phyloP scores from a whole-genome alignment of 2,888 invertebrate species.

The Nephrotoma appendiculata region DNA sequence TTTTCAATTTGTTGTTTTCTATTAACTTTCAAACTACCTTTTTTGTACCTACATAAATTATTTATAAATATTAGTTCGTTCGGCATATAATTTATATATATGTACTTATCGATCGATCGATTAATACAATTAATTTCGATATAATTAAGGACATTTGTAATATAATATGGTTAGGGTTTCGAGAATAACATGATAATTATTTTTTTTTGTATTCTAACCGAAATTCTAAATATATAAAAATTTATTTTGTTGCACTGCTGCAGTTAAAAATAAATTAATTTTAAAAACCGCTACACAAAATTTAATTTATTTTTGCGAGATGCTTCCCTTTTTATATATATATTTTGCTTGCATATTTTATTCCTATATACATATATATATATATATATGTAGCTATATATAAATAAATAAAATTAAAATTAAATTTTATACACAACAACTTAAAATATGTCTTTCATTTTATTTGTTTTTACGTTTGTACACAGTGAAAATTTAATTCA shows the following conservation, averaged over 20 bases:
- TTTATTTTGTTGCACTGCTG: too few species aligned
- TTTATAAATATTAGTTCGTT: not conserved
- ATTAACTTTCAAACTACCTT: not conserved
- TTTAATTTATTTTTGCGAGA: not conserved
- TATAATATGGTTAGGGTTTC: not conserved
- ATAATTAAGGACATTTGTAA: not conserved
- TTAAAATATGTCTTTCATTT: not conserved
- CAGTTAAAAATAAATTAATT: too few species aligned
- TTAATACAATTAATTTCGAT: not conserved
- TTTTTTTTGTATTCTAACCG: not conserved
- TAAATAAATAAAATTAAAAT: not conserved
- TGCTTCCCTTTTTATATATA: not conserved
- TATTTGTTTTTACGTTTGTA: not conserved
- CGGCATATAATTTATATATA: not conserved
- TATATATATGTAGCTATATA: too few species aligned
- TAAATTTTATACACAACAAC: not conserved
- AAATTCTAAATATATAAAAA: too few species aligned
- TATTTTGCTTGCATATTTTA: not conserved
- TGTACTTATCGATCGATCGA: not conserved
- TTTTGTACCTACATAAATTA: not conserved
- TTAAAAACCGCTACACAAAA: too few species aligned
- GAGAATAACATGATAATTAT: not conserved
- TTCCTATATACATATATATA: not conserved
- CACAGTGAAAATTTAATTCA: not conserved
- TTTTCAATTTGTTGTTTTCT: not conserved